Base-by-base conservation (phyloP, 2,888 invertebrate genomes). In the Tenthredo scrophulariae region DNA sequence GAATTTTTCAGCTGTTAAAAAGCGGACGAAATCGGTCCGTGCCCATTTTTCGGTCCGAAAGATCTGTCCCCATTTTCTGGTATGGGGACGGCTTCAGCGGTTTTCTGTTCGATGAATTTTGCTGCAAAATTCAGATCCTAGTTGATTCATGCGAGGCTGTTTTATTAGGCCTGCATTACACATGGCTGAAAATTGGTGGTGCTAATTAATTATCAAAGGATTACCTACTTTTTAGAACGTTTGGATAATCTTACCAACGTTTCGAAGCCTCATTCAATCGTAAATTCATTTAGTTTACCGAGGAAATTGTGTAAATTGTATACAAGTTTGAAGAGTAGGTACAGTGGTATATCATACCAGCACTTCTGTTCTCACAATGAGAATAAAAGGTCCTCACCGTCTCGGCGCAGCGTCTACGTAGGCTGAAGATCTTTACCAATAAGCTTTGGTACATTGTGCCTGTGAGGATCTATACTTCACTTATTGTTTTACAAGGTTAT, bases 401-500 rank as follows among this genome's bases (percentile, higher is more conserved):
- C n/a, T 54, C 7, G 15, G n/a, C 26, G 13, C 62, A 62, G 13
- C 33, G 33, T 67, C 33, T 33, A 7, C 10, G 40, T 43, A 26
- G 22, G 40, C 22, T 40, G 15, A 67, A 33, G 33, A 67, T 15
- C 33, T 33, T 67, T 67, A 33, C 18, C 33, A 33, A 33, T 33
- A 15, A 67, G 67, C 10, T 46, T 6, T 46, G 13, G 1, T 26
- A 26, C n/a, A 75, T 75, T 75, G 77, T 9, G 54, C 15, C 4
- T 29, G n/a, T 54, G 29, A 50, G 54, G 29, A 54, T 54, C 54
- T 29, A 46, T 26, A 40, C 26, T n/a, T 13, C 26, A 80, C 22
- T 80, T 10, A 80, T 62, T 33, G 80, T 62, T 80, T 40, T 37
- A 62, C 62, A 62, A 33, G 10, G 33, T 22, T 18, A 62, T 15